These are phyloP conservation scores for Linnaemya vulpina DNA, from an alignment of 2,888 invertebrate species.

Conservation along the genomic window DNA sequence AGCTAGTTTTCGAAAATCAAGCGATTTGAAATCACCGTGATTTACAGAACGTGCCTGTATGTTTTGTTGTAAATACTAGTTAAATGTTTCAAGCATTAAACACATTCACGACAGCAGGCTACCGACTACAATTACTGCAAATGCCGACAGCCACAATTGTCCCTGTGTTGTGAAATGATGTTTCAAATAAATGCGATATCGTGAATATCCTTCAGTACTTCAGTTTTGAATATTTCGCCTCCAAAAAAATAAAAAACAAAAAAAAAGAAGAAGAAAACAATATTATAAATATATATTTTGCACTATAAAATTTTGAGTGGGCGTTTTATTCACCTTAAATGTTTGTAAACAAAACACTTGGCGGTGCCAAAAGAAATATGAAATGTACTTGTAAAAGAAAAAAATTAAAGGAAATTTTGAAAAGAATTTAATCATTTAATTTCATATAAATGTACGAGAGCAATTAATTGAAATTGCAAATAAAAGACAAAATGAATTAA, in stretches of 20 bases:
- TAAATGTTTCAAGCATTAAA: no score
- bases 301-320: slow-evolving; percentile 50
- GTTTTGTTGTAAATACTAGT: no score
- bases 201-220: no score
- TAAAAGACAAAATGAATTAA: slow-evolving; percentile 38
- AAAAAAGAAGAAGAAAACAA: neutral
- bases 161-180: no score
- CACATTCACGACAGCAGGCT: no score
- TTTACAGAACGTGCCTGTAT: no score
- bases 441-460: neutral
- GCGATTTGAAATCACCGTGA: no score
- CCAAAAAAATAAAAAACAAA: neutral
- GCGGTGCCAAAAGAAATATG: slow-evolving; percentile 58
- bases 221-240: neutral
- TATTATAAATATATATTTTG: slow-evolving; percentile 11
- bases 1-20: no score
- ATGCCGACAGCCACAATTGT: no score
- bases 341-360: slow-evolving; percentile 67
- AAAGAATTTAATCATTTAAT: neutral
- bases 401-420: slow-evolving; percentile 11
- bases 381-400: slow-evolving; percentile 46
- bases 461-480: slow-evolving; percentile 30
- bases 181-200: no score
- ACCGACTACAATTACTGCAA: no score
- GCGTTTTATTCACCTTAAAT: slow-evolving; percentile 64